Evolutionary conservation across 2,888 invertebrate species (phyloP).

Genomic region (Callyntrura guangdongensis): DNA sequence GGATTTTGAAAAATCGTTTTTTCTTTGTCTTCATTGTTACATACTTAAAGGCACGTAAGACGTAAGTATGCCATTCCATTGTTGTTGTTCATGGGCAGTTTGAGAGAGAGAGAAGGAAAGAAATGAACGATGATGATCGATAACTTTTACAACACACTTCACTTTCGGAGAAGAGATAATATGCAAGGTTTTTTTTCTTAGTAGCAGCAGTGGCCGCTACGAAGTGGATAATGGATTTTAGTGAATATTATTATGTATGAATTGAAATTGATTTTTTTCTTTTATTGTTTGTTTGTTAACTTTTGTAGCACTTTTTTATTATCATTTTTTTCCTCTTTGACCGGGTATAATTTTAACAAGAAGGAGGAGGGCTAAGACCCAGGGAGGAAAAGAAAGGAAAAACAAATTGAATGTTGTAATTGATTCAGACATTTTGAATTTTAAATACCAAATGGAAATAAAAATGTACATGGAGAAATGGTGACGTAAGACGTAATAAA

Average conservation of each 20-base stretch:
- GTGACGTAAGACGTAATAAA: too few relatives aligned
- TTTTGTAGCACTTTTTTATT: not conserved
- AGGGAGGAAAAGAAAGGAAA: conserved; percentile 21
- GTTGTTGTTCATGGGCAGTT: conserved; percentile 31
- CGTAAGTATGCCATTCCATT: conserved; percentile 8
- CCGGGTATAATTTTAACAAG: conserved; percentile 6
- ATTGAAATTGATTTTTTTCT: conserved; percentile 64
- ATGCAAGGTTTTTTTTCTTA: not conserved
- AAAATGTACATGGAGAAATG: not conserved
- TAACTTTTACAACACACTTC: conserved; percentile 48
- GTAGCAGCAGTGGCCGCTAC: not conserved
- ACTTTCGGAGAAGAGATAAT: conserved; percentile 1
- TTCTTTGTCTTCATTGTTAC: conserved; percentile 22
- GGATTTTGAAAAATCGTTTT: conserved; percentile 67
- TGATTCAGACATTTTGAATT: conserved; percentile 68
- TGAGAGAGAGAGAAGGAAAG: not conserved
- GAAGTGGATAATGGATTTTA: conserved; percentile 18
- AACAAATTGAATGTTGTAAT: conserved; percentile 68
- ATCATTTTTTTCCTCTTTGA: not conserved
- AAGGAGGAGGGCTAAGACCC: not conserved
- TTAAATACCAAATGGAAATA: conserved; percentile 40
- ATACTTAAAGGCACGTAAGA: not conserved
- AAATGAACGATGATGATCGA: conserved; percentile 74
- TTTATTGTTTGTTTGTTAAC: not conserved
- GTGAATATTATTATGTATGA: too few relatives aligned